Percentiles rank a stretch among this genome's conserved stretches.
Conservation (phyloP, 2,113 vertebrate genomes). For the Barnardius zonarius region DNA sequence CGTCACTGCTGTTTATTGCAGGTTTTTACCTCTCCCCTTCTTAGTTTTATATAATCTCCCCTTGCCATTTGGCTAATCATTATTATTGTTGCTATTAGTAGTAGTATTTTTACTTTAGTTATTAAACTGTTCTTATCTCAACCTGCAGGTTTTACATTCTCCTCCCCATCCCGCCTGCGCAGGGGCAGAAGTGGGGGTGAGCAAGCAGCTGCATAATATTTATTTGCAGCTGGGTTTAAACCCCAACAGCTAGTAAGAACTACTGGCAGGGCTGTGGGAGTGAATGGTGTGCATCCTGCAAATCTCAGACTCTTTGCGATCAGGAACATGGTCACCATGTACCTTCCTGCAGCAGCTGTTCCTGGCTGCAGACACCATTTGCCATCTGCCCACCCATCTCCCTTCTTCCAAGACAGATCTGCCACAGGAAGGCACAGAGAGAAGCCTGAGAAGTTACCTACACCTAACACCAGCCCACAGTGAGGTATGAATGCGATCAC, state of each 20-base stretch:
- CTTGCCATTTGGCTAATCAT: neutral
- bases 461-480: rapidly evolving
- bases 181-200: neutral
- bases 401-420: rapidly evolving
- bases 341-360: neutral
- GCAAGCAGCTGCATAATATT: neutral
- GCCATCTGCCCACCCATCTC: neutral
- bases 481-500: neutral
- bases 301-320: neutral
- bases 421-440: rapidly evolving
- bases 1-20: neutral
- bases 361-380: neutral
- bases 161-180: neutral
- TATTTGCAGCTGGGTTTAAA: neutral
- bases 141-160: neutral
- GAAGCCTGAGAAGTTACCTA: neutral
- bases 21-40: neutral
- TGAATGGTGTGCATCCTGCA: neutral
- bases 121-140: neutral
- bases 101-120: neutral
- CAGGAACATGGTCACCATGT: rapidly evolving
- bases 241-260: neutral
- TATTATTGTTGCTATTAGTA: neutral
- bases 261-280: neutral
- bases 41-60: neutral